Conservation (phyloP, 2,888 invertebrate genomes). For the Ormyrus labotus region DNA sequence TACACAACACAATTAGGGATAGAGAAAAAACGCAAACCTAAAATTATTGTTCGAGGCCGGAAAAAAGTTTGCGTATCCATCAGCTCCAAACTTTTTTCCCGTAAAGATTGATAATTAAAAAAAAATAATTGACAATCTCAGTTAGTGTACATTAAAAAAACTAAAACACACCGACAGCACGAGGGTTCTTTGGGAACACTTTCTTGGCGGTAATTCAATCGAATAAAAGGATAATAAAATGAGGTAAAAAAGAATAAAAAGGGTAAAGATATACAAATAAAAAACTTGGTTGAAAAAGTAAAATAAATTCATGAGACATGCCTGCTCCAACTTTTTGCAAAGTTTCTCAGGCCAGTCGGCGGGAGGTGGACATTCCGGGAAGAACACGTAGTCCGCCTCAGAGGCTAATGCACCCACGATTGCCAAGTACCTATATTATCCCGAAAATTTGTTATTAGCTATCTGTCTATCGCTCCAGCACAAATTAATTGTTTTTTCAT, state of each 20-base stretch:
- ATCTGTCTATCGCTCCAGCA: too few relatives aligned
- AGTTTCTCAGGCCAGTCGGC: constrained; percentile 94
- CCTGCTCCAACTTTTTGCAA: constrained; percentile 96
- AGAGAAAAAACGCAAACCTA: constrained; percentile 21
- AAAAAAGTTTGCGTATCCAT: constrained; percentile 37
- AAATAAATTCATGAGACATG: constrained; percentile 75
- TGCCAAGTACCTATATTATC: constrained; percentile 90
- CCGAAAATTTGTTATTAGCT: constrained; percentile 25
- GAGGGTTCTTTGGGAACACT: neutral
- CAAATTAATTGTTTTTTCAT: neutral
- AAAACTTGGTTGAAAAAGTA: constrained; percentile 30
- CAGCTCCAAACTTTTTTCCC: constrained; percentile 47
- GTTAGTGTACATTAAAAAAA: constrained; percentile 51
- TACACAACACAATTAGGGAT: constrained; percentile 24
- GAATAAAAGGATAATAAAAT: neutral
- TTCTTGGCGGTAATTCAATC: neutral
- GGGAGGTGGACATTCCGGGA: constrained; percentile 97
- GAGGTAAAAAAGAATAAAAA: neutral
- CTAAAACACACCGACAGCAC: constrained; percentile 50
- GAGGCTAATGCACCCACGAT: constrained; percentile 96
- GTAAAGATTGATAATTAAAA: neutral
- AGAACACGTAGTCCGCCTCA: constrained; percentile 99
- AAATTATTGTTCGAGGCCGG: neutral
- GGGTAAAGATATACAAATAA: constrained; percentile 10
- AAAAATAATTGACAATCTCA: constrained; percentile 20